These are phyloP conservation scores for Phaetusa simplex DNA, from an alignment of 2,113 vertebrate species.

Conservation along the genomic window DNA sequence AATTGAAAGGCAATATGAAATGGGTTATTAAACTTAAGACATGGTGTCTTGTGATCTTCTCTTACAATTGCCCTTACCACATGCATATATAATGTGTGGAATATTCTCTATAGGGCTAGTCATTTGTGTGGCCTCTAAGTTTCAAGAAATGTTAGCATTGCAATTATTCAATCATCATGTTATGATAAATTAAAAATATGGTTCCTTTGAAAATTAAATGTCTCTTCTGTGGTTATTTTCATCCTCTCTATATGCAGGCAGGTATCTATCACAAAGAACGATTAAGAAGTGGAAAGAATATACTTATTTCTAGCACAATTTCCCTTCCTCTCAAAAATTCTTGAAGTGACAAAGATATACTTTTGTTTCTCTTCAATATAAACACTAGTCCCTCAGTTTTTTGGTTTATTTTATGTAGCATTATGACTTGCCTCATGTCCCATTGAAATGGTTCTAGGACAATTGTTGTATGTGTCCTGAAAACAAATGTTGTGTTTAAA, in stretches of 20 bases:
- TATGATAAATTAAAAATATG: conserved; percentile 5
- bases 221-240: not conserved
- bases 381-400: not conserved
- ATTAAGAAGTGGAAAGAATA: not conserved
- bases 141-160: conserved; percentile 22
- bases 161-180: not conserved
- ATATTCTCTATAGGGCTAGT: conserved; percentile 10
- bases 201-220: not conserved
- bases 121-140: conserved; percentile 32
- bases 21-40: conserved; percentile 80
- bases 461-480: not conserved
- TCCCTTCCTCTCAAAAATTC: not conserved
- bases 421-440: not conserved
- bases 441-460: not conserved
- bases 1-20: conserved; percentile 79
- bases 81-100: conserved; percentile 11
- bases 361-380: not conserved
- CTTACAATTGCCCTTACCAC: conserved; percentile 48
- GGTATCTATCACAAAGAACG: not conserved
- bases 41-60: conserved; percentile 70
- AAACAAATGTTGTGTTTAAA: not conserved
- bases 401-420: not conserved
- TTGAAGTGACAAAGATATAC: not conserved
- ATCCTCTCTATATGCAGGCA: not conserved
- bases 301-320: not conserved